Conservation (phyloP, 2,113 vertebrate species). For the Otis tarda region DNA sequence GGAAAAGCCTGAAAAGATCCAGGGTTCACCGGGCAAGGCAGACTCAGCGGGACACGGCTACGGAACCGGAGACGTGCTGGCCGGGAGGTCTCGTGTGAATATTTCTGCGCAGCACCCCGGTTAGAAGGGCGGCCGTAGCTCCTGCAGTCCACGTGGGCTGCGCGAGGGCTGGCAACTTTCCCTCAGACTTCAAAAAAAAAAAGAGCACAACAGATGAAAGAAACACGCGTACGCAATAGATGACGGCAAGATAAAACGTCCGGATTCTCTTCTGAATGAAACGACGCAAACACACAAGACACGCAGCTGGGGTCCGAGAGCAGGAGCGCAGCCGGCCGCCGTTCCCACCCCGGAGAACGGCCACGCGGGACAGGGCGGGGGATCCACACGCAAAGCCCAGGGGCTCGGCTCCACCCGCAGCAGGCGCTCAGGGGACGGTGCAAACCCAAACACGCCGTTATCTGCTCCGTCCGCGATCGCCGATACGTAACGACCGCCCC, state of each 20-base stretch:
- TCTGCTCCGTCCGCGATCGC: rapidly evolving
- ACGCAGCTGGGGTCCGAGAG: background rate
- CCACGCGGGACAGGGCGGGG: rapidly evolving
- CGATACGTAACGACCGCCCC: rapidly evolving
- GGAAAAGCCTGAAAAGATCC: background rate
- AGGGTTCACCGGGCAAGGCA: background rate
- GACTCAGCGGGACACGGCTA: rapidly evolving
- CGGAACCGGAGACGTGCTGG: background rate
- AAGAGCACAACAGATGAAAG: background rate
- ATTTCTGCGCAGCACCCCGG: no score
- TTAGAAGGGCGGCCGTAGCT: background rate
- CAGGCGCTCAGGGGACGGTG: no score
- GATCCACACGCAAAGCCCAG: rapidly evolving
- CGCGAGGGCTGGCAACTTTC: background rate
- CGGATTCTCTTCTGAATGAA: no score
- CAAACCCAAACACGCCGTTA: rapidly evolving
- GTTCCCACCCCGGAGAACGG: rapidly evolving
- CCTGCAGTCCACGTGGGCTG: rapidly evolving
- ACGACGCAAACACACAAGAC: background rate
- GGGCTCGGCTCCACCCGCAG: background rate
- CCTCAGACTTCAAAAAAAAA: background rate
- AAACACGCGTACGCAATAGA: background rate
- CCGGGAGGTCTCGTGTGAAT: no score
- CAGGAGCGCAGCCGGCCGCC: rapidly evolving
- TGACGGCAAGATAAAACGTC: background rate